These are phyloP conservation scores for Drosophila neutralis DNA, from an alignment of 2,888 invertebrate species.

Conservation along the genomic window DNA sequence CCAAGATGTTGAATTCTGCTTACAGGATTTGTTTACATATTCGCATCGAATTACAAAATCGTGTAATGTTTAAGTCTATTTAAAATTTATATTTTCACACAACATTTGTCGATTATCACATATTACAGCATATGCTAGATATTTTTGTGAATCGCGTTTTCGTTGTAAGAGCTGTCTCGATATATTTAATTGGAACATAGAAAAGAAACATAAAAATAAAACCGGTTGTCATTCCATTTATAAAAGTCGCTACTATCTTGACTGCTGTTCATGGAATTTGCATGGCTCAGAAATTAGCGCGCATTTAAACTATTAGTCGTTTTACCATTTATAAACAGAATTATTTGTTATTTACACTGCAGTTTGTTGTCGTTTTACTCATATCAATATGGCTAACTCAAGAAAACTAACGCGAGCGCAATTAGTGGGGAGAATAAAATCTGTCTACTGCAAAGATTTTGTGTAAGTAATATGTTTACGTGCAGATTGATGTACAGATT, in stretches of 20 bases:
- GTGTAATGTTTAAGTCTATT: too few relatives aligned
- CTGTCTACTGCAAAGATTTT: constrained; percentile 63
- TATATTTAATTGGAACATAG: not conserved
- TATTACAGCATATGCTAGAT: too few relatives aligned
- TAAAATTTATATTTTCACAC: too few relatives aligned
- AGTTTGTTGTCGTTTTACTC: not conserved
- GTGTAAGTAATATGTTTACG: constrained; percentile 47
- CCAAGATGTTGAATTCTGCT: not conserved
- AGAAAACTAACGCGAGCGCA: not conserved
- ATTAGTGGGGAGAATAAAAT: constrained; percentile 51
- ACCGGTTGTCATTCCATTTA: not conserved
- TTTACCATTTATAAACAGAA: not conserved
- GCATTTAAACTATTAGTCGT: not conserved
- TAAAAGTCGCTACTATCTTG: constrained; percentile 5
- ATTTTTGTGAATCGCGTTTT: too few relatives aligned
- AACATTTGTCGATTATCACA: too few relatives aligned
- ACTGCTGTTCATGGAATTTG: not conserved
- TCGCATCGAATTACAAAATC: too few relatives aligned
- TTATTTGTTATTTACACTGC: not conserved
- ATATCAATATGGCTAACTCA: not conserved
- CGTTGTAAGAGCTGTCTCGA: not conserved
- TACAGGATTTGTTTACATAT: too few relatives aligned
- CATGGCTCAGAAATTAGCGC: not conserved
- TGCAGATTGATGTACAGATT: not conserved
- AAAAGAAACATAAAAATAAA: not conserved